phyloP scores from a whole-genome alignment of 1,140 invertebrate genomes.

The Trypoxylus dichotomus region DNA sequence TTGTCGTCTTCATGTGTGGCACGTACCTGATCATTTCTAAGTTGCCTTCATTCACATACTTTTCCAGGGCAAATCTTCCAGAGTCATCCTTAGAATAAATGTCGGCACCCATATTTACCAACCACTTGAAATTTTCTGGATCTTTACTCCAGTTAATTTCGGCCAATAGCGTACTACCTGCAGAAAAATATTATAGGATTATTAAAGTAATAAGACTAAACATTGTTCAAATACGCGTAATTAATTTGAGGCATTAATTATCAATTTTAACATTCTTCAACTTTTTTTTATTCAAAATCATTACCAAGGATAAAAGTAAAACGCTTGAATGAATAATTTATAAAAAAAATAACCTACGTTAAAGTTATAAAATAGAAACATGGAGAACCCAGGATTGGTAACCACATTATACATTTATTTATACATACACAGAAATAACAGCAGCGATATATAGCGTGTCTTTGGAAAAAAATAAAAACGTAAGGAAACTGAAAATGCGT shows the following conservation, averaged over 20 bases:
- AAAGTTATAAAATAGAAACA: no score
- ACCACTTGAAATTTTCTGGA: conserved; percentile 17
- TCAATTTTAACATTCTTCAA: background rate
- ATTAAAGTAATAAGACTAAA: background rate
- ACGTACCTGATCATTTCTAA: background rate
- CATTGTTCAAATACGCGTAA: background rate
- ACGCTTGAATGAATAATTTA: no score
- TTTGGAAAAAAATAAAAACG: no score
- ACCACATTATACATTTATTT: no score
- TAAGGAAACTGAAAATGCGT: no score
- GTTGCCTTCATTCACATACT: background rate
- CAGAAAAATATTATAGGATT: background rate
- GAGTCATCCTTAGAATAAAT: background rate
- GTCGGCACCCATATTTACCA: background rate
- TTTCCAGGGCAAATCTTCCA: background rate
- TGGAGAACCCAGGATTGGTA: no score
- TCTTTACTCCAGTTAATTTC: background rate
- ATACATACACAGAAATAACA: no score
- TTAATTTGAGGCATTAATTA: background rate
- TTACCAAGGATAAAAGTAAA: no score
- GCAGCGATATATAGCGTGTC: no score
- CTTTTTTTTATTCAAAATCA: no score
- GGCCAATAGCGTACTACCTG: background rate
- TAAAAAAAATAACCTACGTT: no score
- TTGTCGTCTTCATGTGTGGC: no score